Conservation (phyloP, 2,797 vertebrate species). For the Sebastes hopkinsi region DNA sequence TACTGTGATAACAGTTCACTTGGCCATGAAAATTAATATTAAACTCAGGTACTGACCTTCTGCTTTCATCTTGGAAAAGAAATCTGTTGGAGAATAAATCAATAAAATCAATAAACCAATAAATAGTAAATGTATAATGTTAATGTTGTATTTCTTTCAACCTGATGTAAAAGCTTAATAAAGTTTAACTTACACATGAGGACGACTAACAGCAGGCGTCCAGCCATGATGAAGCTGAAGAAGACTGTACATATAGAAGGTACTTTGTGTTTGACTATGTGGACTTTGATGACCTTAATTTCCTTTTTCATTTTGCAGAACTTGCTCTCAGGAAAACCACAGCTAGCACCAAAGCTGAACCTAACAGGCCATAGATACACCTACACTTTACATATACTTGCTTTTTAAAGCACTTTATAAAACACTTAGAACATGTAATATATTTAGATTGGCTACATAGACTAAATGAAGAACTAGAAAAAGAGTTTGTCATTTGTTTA, state of each 20-base stretch:
- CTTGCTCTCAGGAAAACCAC: neutral
- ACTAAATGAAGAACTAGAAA: neutral
- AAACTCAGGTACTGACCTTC: slow-evolving; percentile 33
- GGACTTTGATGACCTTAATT: neutral
- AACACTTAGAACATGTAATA: neutral
- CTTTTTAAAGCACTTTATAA: neutral
- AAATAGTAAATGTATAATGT: neutral
- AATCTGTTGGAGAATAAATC: slow-evolving; percentile 7
- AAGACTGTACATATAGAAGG: neutral
- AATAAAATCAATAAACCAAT: neutral
- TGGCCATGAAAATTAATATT: neutral
- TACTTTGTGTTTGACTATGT: neutral
- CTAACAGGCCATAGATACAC: neutral
- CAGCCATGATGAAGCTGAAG: neutral
- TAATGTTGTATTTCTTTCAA: too few species aligned
- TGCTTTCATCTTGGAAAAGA: neutral
- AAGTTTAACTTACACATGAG: neutral
- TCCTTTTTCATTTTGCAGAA: neutral
- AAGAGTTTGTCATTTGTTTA: neutral
- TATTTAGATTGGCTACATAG: neutral
- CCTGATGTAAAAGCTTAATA: neutral
- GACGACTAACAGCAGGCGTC: neutral
- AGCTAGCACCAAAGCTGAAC: neutral
- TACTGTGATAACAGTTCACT: neutral
- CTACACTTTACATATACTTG: too few species aligned